phyloP scores from a whole-genome alignment of 2,888 invertebrate species.

The Rotaria magnacalcarata region DNA sequence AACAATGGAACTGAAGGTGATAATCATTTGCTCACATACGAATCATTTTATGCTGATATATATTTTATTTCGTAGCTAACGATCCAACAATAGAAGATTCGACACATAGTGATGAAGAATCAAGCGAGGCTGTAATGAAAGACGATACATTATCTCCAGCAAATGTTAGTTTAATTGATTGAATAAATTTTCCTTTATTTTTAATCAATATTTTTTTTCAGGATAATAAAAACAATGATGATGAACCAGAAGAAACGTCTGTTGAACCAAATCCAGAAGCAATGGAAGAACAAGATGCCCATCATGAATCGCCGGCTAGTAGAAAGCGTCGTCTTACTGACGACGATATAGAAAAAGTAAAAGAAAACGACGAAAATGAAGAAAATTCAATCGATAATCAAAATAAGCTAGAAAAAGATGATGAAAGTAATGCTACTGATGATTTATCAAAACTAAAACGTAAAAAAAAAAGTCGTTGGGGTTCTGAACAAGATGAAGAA shows the following conservation, averaged over 20 bases:
- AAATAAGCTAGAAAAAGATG: background rate
- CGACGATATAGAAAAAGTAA: background rate
- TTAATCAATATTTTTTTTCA: background rate
- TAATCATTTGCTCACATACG: background rate
- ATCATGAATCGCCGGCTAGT: background rate
- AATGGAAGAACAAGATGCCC: background rate
- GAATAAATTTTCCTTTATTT: too few relatives aligned
- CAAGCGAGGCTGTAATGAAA: background rate
- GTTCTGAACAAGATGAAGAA: background rate
- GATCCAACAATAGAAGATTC: background rate
- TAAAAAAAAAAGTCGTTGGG: slow-evolving; percentile 34
- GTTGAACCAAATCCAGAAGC: background rate
- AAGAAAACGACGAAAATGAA: background rate
- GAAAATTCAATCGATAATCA: background rate
- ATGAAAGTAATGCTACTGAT: background rate
- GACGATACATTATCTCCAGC: background rate
- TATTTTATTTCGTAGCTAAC: too few relatives aligned
- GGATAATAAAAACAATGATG: background rate
- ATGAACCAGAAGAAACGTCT: background rate
- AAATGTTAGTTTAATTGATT: background rate
- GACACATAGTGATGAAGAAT: background rate
- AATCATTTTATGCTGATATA: too few relatives aligned
- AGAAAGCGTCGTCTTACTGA: background rate
- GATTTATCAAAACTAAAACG: slow-evolving; percentile 20
- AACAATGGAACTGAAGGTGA: background rate